These are phyloP conservation scores for Ceyx margarethae DNA, from an alignment of 2,113 vertebrate genomes.

Conservation along the genomic window DNA sequence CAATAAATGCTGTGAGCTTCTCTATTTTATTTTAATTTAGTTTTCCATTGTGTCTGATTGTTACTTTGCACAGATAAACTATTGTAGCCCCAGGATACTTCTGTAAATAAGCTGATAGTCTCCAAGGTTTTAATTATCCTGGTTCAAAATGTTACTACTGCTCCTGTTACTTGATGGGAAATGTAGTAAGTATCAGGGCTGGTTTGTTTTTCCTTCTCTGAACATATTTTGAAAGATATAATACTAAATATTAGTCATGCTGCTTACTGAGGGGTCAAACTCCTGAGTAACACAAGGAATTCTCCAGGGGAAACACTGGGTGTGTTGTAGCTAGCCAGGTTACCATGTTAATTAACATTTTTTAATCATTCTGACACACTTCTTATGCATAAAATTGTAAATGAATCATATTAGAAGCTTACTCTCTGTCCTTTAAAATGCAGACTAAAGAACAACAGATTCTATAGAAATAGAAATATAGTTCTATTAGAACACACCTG, in stretches of 20 bases:
- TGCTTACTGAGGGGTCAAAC: neutral
- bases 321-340: neutral
- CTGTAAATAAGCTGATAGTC: slow-evolving; percentile 25
- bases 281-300: neutral
- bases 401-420: neutral
- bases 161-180: slow-evolving; percentile 17
- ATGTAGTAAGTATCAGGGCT: slow-evolving; percentile 35
- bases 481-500: neutral
- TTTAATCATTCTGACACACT: neutral
- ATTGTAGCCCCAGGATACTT: neutral
- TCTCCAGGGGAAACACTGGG: neutral
- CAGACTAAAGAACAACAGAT: neutral
- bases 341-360: neutral
- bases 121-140: slow-evolving; percentile 68
- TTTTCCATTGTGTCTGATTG: slow-evolving; percentile 8
- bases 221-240: neutral
- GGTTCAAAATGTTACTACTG: slow-evolving; percentile 44
- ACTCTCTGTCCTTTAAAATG: neutral
- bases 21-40: slow-evolving; percentile 21
- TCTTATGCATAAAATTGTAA: neutral
- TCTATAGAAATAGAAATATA: neutral
- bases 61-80: slow-evolving; percentile 9
- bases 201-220: slow-evolving; percentile 3
- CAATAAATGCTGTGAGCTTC: slow-evolving; percentile 34
- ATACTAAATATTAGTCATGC: neutral